Conservation (phyloP, 2,797 vertebrate species). For the Diplodus puntazzo region DNA sequence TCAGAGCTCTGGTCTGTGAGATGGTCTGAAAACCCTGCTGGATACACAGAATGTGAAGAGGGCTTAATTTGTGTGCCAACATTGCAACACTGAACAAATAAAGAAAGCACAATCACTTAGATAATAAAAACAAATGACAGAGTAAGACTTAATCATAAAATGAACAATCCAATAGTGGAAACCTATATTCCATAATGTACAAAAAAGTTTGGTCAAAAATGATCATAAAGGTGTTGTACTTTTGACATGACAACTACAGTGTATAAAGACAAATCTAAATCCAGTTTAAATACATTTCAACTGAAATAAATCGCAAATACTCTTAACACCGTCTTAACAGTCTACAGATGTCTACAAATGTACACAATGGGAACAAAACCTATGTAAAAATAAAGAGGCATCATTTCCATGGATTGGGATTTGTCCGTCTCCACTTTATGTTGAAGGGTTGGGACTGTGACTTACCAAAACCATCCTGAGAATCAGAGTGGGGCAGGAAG, state of each 20-base stretch:
- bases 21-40: conserved; percentile 89
- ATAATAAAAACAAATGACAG: background rate
- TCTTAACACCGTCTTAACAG: background rate
- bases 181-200: background rate
- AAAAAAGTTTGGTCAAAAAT: background rate
- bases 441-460: conserved; percentile 18
- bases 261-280: background rate
- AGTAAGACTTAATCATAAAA: background rate
- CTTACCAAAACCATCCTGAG: conserved; percentile 91
- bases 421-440: background rate
- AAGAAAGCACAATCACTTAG: background rate
- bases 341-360: background rate
- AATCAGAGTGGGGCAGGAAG: conserved; percentile 85
- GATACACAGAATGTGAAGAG: conserved; percentile 1
- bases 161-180: no score
- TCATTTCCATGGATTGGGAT: background rate
- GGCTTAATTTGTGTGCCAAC: background rate
- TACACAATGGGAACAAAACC: background rate
- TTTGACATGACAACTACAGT: background rate
- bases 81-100: background rate
- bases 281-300: background rate
- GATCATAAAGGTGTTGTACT: background rate
- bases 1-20: conserved; percentile 90
- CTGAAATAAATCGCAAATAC: background rate
- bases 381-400: background rate